A percentile compares a stretch with the other conserved stretches of the same genome.
Evolutionary conservation across 2,113 vertebrate species (phyloP).

Genomic region (Megalops atlanticus): DNA sequence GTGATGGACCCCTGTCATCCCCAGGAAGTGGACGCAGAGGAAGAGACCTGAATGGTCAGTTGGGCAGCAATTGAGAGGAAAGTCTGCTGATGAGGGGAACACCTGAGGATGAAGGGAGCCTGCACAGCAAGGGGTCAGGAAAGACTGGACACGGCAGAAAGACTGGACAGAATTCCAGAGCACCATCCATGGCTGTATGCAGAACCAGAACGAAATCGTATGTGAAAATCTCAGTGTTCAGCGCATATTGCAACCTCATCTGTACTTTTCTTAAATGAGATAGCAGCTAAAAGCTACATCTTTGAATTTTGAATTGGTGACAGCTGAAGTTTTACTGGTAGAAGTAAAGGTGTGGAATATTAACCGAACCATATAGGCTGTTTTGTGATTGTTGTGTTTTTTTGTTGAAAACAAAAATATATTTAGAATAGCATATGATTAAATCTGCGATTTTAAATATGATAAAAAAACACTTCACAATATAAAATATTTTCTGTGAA

Average conservation of each 20-base stretch:
- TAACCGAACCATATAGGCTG: background rate
- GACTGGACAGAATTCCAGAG: conserved; percentile 8
- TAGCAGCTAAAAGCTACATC: too few species aligned
- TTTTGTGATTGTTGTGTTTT: too few species aligned
- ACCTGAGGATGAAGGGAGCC: conserved; percentile 25
- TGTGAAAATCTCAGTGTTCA: background rate
- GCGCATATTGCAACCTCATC: background rate
- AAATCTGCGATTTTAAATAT: too few species aligned
- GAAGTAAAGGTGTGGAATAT: background rate
- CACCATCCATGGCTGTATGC: background rate
- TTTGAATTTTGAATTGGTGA: too few species aligned
- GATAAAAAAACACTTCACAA: too few species aligned
- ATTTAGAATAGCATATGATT: too few species aligned
- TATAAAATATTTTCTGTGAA: too few species aligned
- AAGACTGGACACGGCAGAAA: conserved; percentile 7
- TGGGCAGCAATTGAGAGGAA: conserved; percentile 40
- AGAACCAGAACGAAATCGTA: background rate
- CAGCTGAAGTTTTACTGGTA: background rate
- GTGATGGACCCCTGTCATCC: background rate
- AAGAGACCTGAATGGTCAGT: conserved; percentile 20
- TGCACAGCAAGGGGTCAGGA: conserved; percentile 35
- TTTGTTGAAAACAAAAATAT: too few species aligned
- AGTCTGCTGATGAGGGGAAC: conserved; percentile 35
- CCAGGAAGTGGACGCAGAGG: background rate
- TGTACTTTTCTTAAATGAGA: too few species aligned